Conservation (phyloP, 2,113 vertebrate species). For the Mastomys coucha region DNA sequence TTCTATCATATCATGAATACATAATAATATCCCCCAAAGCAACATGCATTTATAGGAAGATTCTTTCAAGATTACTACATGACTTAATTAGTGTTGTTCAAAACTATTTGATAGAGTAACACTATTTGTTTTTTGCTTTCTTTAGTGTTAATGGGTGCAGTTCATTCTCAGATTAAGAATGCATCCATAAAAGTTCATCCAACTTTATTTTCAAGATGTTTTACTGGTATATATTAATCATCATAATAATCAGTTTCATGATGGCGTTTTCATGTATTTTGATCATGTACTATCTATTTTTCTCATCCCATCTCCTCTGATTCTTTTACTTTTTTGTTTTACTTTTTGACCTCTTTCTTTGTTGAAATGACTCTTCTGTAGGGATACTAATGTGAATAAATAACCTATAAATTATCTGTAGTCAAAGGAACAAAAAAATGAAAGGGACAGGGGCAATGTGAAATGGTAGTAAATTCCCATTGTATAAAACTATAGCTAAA, state of each 20-base stretch:
- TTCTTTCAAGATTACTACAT: not conserved
- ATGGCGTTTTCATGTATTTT: not conserved
- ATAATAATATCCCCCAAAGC: not conserved
- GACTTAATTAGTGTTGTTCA: slow-evolving; percentile 12
- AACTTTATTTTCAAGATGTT: not conserved
- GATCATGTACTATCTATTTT: not conserved
- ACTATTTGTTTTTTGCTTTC: slow-evolving; percentile 40
- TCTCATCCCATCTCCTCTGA: not conserved
- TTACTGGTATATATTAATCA: not conserved
- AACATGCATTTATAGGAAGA: not conserved
- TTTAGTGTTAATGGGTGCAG: not conserved
- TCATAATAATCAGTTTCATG: not conserved
- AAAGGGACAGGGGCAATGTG: not conserved
- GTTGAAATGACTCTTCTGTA: slow-evolving; percentile 16
- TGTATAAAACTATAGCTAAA: slow-evolving; percentile 26
- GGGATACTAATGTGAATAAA: slow-evolving; percentile 60
- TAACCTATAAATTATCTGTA: slow-evolving; percentile 18
- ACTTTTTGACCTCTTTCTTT: slow-evolving; percentile 20
- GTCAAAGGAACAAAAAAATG: not conserved
- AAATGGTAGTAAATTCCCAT: slow-evolving; percentile 4
- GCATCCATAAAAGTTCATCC: not conserved
- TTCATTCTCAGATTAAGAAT: slow-evolving; percentile 1
- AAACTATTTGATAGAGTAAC: not conserved
- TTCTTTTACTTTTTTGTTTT: not conserved
- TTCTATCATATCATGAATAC: not conserved